Evolutionary conservation across 2,113 vertebrate species (phyloP), one percentile per base, ranked within the genome.

Genomic region (Ciconia maguari): DNA sequence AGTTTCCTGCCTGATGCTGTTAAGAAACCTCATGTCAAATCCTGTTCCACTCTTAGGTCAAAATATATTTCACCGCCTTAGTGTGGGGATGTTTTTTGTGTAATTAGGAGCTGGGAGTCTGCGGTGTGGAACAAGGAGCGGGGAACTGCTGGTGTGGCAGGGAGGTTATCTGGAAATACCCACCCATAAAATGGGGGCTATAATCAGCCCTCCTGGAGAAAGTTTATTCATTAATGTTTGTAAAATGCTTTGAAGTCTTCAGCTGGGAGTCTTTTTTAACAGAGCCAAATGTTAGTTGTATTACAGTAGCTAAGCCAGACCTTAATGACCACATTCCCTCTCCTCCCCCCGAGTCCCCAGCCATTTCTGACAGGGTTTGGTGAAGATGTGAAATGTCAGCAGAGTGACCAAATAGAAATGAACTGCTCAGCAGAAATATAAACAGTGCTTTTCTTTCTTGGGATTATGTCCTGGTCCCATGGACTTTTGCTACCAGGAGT

Each of bases 361-460:
- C 20, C 93, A 10, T 93, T 95, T 83, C 68, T 86, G 77, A 90
- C 49, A 83, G 89, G 42, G n/a, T 78, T 95, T 97, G 87, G 68
- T 94, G 91, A 90, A 96, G 87, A 97, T 96, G 26, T 95, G 82
- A 93, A 94, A 64, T 65, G 62, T 97, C 94, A 96, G 93, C 96
- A 97, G 57, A 91, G 75, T 85, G 94, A 94, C 93, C 93, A 85
- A 83, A 93, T 51, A 90, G 92, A 97, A 97, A n/a, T 76, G 32
- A 95, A 93, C 46, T 70, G 46, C 81, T 96, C 95, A 95, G 97
- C 94, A 96, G 91, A 95, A 97, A 91, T 86, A 93, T 66, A 95
- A 95, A 90, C 79, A 94, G 66, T 60, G 78, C 11, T 93, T 94
- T 93, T 94, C 22, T 15, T 76, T 80, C 75, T 85, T 91, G 77